phyloP scores from a whole-genome alignment of 2,888 invertebrate genomes.

The Cheiracanthium punctorium region DNA sequence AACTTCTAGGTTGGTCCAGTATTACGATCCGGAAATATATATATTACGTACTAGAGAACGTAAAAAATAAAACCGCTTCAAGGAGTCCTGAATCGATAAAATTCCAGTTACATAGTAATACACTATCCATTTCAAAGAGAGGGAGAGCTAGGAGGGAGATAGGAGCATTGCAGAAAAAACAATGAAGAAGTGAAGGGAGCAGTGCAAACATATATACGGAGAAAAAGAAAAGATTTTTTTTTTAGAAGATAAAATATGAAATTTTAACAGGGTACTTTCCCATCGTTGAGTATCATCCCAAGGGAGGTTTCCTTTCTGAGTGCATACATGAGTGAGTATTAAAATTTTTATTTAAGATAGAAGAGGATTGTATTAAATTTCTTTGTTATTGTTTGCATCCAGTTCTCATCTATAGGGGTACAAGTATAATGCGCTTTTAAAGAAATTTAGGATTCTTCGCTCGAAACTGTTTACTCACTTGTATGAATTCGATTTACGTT shows the following conservation, averaged over 20 bases:
- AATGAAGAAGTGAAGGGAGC: background rate
- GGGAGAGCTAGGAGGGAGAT: background rate
- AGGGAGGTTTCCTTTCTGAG: conserved; percentile 10
- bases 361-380: conserved; percentile 16
- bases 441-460: too few relatives aligned
- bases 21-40: background rate
- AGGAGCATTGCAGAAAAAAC: background rate
- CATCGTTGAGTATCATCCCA: background rate
- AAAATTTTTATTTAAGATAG: conserved; percentile 25
- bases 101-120: conserved; percentile 9
- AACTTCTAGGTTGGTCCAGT: background rate
- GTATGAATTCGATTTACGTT: too few relatives aligned
- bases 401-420: too few relatives aligned
- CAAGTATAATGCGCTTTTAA: too few relatives aligned
- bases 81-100: background rate
- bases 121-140: background rate
- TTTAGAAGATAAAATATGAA: conserved; percentile 5
- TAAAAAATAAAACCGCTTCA: background rate
- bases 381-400: background rate
- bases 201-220: conserved; percentile 8
- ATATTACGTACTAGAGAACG: conserved; percentile 2
- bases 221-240: background rate
- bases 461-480: too few relatives aligned
- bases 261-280: conserved; percentile 20
- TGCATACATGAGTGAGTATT: conserved; percentile 17